Percentiles rank a stretch among this genome's conserved stretches.
phyloP scores from a whole-genome alignment of 2,113 vertebrate species.

The Lanius ludovicianus region DNA sequence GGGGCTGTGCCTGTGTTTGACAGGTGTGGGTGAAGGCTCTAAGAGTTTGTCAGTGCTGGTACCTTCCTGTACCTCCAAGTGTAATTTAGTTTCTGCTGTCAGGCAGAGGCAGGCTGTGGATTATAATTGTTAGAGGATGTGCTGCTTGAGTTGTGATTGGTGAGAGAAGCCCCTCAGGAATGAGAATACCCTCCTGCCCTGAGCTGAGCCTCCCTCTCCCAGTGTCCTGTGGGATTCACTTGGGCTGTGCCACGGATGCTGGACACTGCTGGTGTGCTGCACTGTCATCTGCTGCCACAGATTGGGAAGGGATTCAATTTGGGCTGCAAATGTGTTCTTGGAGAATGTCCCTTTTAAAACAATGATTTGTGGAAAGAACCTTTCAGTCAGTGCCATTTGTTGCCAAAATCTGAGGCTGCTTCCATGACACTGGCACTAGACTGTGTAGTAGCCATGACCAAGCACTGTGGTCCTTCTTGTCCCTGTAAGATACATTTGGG shows the following conservation, averaged over 20 bases:
- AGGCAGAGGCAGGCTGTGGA: neutral
- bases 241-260: neutral
- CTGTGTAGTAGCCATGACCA: neutral
- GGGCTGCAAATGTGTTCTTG: neutral
- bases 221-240: accelerated
- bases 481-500: too few relatives aligned
- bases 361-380: too few relatives aligned
- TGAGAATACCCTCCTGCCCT: neutral
- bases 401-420: neutral
- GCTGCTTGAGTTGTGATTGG: neutral
- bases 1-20: neutral
- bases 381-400: neutral
- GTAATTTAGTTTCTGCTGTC: neutral
- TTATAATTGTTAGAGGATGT: neutral
- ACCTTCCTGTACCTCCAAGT: neutral
- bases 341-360: too few relatives aligned
- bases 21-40: neutral
- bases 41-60: neutral
- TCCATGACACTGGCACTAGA: accelerated
- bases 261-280: neutral
- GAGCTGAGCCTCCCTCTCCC: neutral
- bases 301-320: accelerated
- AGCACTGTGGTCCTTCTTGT: neutral
- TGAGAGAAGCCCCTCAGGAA: neutral
- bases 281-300: neutral